Percentiles rank a stretch among this genome's conserved stretches.
These are phyloP conservation scores for Ardeotis arabs DNA, from an alignment of 2,113 vertebrate species.

Conservation along the genomic window DNA sequence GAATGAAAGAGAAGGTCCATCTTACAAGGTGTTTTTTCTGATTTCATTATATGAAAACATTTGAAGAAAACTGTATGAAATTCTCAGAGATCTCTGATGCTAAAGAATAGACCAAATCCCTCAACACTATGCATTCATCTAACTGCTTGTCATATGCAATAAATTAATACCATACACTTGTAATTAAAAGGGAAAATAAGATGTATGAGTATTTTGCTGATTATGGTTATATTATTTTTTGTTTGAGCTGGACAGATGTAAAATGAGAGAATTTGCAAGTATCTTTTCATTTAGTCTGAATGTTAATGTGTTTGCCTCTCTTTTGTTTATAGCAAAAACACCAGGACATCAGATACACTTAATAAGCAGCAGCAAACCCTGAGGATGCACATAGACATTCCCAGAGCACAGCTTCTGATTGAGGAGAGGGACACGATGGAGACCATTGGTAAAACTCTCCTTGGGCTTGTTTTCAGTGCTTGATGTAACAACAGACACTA, in stretches of 20 bases:
- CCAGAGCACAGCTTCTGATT: slow-evolving; percentile 96
- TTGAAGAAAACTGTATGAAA: background rate
- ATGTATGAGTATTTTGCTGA: background rate
- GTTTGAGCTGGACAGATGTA: background rate
- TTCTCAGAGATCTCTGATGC: background rate
- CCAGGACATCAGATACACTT: slow-evolving; percentile 92
- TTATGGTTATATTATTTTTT: background rate
- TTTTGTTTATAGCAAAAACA: slow-evolving; percentile 89
- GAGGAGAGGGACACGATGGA: slow-evolving; percentile 99
- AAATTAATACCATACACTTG: background rate
- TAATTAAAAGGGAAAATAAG: background rate
- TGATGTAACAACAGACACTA: background rate
- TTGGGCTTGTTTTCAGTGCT: background rate
- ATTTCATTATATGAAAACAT: background rate
- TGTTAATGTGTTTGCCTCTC: background rate
- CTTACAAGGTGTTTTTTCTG: background rate
- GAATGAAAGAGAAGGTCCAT: background rate
- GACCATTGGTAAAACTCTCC: slow-evolving; percentile 88
- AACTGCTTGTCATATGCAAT: background rate
- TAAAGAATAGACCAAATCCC: background rate
- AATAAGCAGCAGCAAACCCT: slow-evolving; percentile 97
- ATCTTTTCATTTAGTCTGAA: background rate
- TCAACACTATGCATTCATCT: background rate
- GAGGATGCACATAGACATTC: slow-evolving; percentile 98
- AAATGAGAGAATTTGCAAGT: background rate